A percentile compares a stretch with the other conserved stretches of the same genome.
Evolutionary conservation across 1,140 invertebrate species (phyloP).

Genomic region (Tetragonula clypearis): DNA sequence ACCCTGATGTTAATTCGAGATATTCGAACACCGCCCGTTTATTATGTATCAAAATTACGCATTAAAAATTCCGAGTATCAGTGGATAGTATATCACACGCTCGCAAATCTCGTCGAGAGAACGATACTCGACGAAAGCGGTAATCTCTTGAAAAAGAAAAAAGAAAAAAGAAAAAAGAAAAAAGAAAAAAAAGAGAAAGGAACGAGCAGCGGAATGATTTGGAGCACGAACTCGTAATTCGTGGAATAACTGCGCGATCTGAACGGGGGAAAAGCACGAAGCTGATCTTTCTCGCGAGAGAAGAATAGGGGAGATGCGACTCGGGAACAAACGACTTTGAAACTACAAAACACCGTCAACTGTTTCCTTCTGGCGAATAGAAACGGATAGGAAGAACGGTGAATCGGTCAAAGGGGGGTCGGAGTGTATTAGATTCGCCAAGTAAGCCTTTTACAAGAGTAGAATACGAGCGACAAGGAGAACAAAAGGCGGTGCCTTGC

Average conservation of each 20-base stretch:
- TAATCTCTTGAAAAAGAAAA: background rate
- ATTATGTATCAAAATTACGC: no score
- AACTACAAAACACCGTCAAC: background rate
- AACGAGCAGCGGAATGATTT: background rate
- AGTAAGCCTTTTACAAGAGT: conserved; percentile 62
- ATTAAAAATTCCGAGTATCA: no score
- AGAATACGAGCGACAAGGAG: conserved; percentile 27
- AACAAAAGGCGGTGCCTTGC: conserved; percentile 35
- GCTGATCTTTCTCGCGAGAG: background rate
- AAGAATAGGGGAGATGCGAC: conserved; percentile 2
- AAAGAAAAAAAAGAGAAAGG: background rate
- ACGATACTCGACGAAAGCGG: background rate
- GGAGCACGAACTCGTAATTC: background rate
- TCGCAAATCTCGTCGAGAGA: background rate
- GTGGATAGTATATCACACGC: no score
- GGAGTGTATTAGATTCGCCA: conserved; percentile 62
- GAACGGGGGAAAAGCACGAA: background rate
- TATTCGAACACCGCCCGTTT: no score
- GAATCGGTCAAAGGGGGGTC: conserved; percentile 34
- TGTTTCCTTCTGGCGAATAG: background rate
- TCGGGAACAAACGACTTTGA: conserved; percentile 26
- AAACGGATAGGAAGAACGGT: background rate
- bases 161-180: background rate
- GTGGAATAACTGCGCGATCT: background rate
- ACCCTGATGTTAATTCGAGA: no score